Base-by-base conservation (phyloP, 2,888 invertebrate genomes). In the Ctena decussata region DNA sequence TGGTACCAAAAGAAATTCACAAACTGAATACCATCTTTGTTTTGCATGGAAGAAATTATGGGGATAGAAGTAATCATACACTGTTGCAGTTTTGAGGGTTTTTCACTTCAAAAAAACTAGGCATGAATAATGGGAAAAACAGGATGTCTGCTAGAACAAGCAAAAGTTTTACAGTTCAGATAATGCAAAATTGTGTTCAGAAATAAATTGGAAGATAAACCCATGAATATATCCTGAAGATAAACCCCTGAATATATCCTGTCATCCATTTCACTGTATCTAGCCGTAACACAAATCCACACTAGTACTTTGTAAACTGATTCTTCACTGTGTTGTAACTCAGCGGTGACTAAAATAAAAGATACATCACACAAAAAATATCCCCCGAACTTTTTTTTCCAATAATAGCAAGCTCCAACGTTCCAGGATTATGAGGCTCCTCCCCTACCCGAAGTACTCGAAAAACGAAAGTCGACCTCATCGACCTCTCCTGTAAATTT, bases 401-500 rank as follows among this genome's bases (percentile, higher is more conserved):
- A 65, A 65, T 65, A 72, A 72, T 30, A 30, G 44, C 15, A 78
- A 39, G 69, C 41, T 78, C 70, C 70, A 79, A 86, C 79, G 71
- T 88, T 88, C 85, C 88, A 88, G 88, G 88, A 79, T 71, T 80
- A 84, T 74, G 79, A 79, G 60, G 78, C 78, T 44, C 83, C 84
- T 37, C 49, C 82, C 37, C 83, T 85, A 30, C 18, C 32, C 35
- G 88, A 82, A 79, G 74, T 73, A 77, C 49, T 84, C 82, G 85
- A 88, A 88, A 85, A 74, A 72, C 69, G 71, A 79, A 89, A 82
- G 86, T 80, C 80, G 85, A 86, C 83, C 77, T 85, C 89, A 70
- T 84, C 87, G 65, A 77, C 81, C 49, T 86, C 82, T 77, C 83
- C 87, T 89, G 85, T 89, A 86, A 89, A 87, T 87, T 93, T 92